Conservation (phyloP, 2,797 vertebrate species). For the Acipenser oxyrinchus region DNA sequence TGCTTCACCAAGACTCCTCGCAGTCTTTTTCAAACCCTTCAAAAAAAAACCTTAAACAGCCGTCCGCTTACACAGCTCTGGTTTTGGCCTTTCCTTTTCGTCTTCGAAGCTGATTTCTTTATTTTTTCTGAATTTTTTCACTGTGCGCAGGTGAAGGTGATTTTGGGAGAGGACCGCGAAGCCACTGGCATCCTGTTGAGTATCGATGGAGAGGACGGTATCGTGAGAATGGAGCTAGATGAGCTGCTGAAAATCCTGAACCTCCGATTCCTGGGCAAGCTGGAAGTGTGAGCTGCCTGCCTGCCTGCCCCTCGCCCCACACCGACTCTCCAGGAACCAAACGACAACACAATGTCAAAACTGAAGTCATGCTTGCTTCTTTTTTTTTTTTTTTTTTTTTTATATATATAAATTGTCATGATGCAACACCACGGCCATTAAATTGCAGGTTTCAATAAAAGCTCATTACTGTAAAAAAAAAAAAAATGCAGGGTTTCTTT, state of each 20-base stretch:
- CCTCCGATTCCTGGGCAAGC: constrained; percentile 81
- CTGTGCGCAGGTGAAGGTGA: constrained; percentile 77
- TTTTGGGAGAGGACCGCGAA: constrained; percentile 84
- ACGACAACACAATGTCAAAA: constrained; percentile 7
- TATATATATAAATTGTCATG: too few species aligned
- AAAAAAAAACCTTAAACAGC: too few species aligned
- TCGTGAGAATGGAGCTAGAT: constrained; percentile 85
- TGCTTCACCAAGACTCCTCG: too few species aligned
- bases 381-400: too few species aligned
- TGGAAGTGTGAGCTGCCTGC: constrained; percentile 60
- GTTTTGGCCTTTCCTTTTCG: neutral
- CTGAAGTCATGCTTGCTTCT: too few species aligned
- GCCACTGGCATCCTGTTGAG: constrained; percentile 81
- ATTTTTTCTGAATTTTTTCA: neutral
- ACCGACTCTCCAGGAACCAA: neutral
- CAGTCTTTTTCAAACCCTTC: too few species aligned
- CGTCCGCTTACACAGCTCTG: neutral
- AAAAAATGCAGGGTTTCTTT: too few species aligned
- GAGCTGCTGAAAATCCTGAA: constrained; percentile 90
- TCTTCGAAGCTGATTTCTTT: neutral
- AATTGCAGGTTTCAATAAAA: neutral
- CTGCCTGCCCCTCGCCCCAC: neutral
- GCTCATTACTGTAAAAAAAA: too few species aligned
- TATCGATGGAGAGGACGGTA: constrained; percentile 87
- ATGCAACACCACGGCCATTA: neutral